Evolutionary conservation across 2,888 invertebrate species (phyloP), one percentile per base, ranked within the genome.

Genomic region (Cantharis nigra): DNA sequence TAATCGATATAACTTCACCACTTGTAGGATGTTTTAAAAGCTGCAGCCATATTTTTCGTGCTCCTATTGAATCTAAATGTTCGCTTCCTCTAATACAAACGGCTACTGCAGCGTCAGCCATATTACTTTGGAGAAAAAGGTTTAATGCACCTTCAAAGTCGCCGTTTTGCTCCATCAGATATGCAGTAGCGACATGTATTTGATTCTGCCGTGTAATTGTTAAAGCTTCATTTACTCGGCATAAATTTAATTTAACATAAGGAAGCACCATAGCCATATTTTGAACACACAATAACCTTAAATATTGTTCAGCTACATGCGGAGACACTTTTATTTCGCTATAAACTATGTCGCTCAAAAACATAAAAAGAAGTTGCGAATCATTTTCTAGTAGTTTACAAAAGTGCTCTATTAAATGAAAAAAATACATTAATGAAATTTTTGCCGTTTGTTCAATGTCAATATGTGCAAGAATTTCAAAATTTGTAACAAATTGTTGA

Each of bases 91-190:
- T 86, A 5, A 88, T 86, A 81, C 90, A 91, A 80, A 91, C 84
- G 76, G 83, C 86, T 11, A 88, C 84, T 1, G 86, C 88, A 64
- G 86, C 84, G 69, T 88, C 86, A 10, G 85, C 83, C 80, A 87
- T 84, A 74, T 86, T 83, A 64, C 87, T 83, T 71, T 89, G 88
- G 79, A 93, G 87, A 7, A 92, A 88, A 78, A 95, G 88, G 76
- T 92, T 90, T 84, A 95, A 93, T 2, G 95, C 95, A 83, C 91
- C 92, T 82, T 91, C 90, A 86, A 93, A 93, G 86, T 95, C 93
- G 11, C 95, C 94, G 79, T 92, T 91, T 86, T 93, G 92, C 87
- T 96, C 96, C 79, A 95, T 89, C 72, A 96, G 90, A 82, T 92
- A 92, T 14, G 95, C 94, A 71, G 93, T 92, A 0, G 94, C 93